Percentiles rank a stretch among this genome's conserved stretches.
Conservation (phyloP, 1,140 invertebrate genomes). For the Atta texana region DNA sequence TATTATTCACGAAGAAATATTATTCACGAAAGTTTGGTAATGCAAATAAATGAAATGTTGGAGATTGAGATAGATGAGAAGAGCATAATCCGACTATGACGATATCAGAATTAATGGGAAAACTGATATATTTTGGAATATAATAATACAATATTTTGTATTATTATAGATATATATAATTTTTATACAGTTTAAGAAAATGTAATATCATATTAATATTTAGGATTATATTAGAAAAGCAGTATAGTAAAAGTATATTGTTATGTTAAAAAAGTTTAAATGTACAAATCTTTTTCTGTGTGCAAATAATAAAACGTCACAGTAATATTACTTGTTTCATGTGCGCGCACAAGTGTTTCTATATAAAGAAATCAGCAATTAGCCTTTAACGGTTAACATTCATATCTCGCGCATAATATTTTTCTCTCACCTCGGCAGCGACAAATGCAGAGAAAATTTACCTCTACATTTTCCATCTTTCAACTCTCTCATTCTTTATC, state of each 20-base stretch:
- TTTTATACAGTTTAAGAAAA: not conserved
- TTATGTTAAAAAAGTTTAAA: not conserved
- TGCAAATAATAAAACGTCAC: not conserved
- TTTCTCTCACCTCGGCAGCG: constrained; percentile 53
- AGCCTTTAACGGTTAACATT: constrained; percentile 66
- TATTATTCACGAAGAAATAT: constrained; percentile 65
- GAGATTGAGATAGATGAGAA: constrained; percentile 54
- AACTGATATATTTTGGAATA: not conserved
- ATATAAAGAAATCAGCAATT: constrained; percentile 71
- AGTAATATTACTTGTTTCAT: not conserved
- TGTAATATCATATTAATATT: not conserved
- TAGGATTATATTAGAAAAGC: not conserved
- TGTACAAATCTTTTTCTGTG: not conserved
- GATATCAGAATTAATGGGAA: constrained; percentile 46
- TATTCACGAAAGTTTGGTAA: constrained; percentile 65
- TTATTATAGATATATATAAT: not conserved
- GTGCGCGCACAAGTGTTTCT: not conserved
- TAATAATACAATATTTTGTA: not conserved
- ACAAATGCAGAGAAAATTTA: constrained; percentile 66
- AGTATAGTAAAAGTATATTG: not conserved
- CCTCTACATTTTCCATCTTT: constrained; percentile 53
- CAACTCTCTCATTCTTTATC: constrained; percentile 46
- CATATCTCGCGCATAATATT: constrained; percentile 71
- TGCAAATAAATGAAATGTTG: constrained; percentile 32
- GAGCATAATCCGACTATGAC: constrained; percentile 42